A percentile compares a stretch with the other conserved stretches of the same genome.
phyloP scores from a whole-genome alignment of 1,140 invertebrate genomes.

The Schmidtea mediterranea region DNA sequence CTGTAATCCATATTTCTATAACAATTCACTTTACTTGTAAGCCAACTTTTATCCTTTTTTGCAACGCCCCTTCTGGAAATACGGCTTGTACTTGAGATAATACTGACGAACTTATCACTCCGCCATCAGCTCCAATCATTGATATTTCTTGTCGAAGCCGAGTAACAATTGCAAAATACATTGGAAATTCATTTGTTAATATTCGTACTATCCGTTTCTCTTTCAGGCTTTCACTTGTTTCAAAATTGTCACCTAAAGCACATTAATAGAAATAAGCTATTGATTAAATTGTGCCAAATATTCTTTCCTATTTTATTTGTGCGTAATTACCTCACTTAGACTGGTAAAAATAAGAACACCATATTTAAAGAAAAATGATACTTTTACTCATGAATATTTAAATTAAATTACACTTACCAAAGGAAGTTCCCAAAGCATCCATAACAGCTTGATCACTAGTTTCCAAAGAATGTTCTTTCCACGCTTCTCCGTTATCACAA shows the following conservation, averaged over 20 bases:
- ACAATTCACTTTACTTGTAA: constrained; percentile 6
- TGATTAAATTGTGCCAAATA: background rate
- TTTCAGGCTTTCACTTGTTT: constrained; percentile 16
- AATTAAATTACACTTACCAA: too few species aligned
- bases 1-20: background rate
- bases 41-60: constrained; percentile 32
- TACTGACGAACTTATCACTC: constrained; percentile 76
- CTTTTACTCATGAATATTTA: too few species aligned
- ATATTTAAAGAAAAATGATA: too few species aligned
- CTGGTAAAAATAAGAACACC: too few species aligned
- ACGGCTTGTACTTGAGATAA: constrained; percentile 82
- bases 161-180: constrained; percentile 82
- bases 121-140: constrained; percentile 77
- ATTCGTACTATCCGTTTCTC: constrained; percentile 60
- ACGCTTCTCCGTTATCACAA: constrained; percentile 78
- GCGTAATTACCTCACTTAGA: too few species aligned
- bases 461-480: constrained; percentile 76
- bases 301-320: too few species aligned
- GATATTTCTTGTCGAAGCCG: constrained; percentile 77
- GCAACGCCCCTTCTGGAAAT: constrained; percentile 68
- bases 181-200: constrained; percentile 74
- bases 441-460: constrained; percentile 77
- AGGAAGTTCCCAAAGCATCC: constrained; percentile 31
- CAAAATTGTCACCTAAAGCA: constrained; percentile 3
- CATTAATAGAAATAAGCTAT: background rate